Base-by-base conservation (phyloP, 2,113 vertebrate genomes). In the Lasiurus borealis region DNA sequence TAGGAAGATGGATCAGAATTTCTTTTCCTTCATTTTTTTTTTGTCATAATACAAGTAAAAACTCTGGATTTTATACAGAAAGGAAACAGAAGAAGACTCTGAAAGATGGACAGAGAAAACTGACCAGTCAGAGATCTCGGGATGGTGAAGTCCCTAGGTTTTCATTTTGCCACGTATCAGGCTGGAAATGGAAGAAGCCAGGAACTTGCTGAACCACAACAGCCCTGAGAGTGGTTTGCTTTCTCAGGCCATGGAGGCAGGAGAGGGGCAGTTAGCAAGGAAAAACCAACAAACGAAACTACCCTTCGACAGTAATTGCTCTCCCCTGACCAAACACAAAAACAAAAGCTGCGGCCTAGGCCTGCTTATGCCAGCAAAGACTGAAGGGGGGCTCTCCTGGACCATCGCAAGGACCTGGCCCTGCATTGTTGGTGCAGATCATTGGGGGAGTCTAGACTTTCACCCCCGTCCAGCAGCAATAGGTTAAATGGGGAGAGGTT, bases 311-410 rank as follows among this genome's bases (percentile, higher is more conserved):
- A 46, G 11, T 50, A 13, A 16, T 19, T 46, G 64, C 16, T 88
- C 76, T 64, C 18, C n/a, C 73, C 12, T 50, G 62, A 52, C 59
- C 34, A 54, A 64, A 36, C 6, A 4, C 10, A 0, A 8, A 4
- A 84, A 40, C 44, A 34, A 29, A 73, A 71, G 59, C 29, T 5
- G 18, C 11, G 5, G 1, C 11, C 0, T 0, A 1, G 16, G 1
- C 44, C 8, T 4, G 57, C 57, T 48, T 3, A 27, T 34, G 34
- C 11, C 40, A n/a, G 31, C 18, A 25, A 82, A 76, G n/a, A 40
- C 72, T 9, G 7, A 83, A 3, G 40, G 73, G 40, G 46, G 7
- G 18, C 19, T 50, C 25, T 54, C 23, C 0, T 5, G 31, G 81
- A 2, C 13, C 14, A 36, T 25, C 36, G 44, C 13, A 29, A 44